A percentile compares a stretch with the other conserved stretches of the same genome.
phyloP scores from a whole-genome alignment of 2,113 vertebrate genomes.

The Eretmochelys imbricata region DNA sequence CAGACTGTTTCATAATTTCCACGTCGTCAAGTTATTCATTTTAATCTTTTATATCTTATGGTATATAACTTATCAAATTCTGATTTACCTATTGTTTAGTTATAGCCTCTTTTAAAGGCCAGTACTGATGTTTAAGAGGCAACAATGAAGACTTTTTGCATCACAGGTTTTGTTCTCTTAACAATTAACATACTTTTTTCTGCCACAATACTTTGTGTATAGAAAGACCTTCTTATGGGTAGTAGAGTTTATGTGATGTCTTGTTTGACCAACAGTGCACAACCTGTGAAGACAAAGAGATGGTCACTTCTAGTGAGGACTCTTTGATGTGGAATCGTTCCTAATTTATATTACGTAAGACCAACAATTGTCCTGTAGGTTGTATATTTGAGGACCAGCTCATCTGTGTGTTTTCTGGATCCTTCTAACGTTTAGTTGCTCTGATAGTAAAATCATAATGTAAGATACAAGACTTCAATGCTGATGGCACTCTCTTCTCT shows the following conservation, averaged over 20 bases:
- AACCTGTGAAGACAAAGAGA: fast-evolving
- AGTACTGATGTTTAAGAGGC: background rate
- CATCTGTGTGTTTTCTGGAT: background rate
- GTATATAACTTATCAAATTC: background rate
- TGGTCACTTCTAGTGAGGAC: background rate
- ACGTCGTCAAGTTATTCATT: slow-evolving; percentile 46
- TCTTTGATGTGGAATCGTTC: fast-evolving
- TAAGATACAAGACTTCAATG: background rate
- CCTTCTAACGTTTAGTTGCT: background rate
- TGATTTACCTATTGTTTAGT: background rate
- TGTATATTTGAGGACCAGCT: fast-evolving
- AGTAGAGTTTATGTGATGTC: fast-evolving
- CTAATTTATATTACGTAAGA: fast-evolving
- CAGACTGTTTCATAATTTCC: slow-evolving; percentile 80
- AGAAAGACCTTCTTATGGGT: background rate
- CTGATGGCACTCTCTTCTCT: background rate
- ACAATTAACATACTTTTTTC: background rate
- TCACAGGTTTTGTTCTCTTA: background rate
- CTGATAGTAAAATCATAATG: background rate
- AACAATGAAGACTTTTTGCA: background rate
- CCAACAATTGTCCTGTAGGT: fast-evolving
- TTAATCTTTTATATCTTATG: slow-evolving; percentile 4
- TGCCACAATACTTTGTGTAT: background rate
- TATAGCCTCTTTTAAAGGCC: slow-evolving; percentile 13
- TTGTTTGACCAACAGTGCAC: background rate